Evolutionary conservation across 2,797 vertebrate genomes (phyloP), one percentile per base, ranked within the genome.

Genomic region (Neosilurus hyrtlii): DNA sequence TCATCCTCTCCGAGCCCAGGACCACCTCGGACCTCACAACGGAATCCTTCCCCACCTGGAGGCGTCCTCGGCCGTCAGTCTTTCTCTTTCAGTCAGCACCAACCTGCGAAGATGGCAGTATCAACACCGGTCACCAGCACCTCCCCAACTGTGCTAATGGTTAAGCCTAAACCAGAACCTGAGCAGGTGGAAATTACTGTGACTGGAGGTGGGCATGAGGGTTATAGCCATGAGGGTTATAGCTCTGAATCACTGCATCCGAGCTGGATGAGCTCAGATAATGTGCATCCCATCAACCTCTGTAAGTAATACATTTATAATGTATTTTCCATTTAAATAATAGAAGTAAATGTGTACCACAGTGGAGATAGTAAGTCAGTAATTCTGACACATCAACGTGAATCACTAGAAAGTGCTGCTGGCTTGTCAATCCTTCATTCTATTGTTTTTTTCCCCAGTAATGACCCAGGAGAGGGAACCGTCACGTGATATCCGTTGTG

Each of bases 101-200:
- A 81, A 80, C 91, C 94, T 35, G 89, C 94, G 37, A 97, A 96
- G 90, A 95, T 95, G 65, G 94, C 93, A 88, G 86, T 94, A 0
- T 88, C 89, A 90, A 83, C 86, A 84, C 30, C 88, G 82, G 0
- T 82, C 80, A 0, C 89, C 92, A 71, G 88, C 0, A 81, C 86
- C 22, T 79, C 87, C 3, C 56, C 82, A 35, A 86, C 73, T 7
- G 86, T 91, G 79, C 91, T 95, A 84, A 92, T 95, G 22, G 89
- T 94, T 84, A 97, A 96, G 88, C 92, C 96, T 86, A 97, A 97
- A 89, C 95, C 95, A 0, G 97, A 97, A 90, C 96, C 96, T 0
- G 91, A 96, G 90, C 94, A 95, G 90, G 88, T 97, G 91, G 97
- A 97, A 85, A 94, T 98, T 77, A 94, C 92, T 7, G 0, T 91